Evolutionary conservation across 2,797 vertebrate genomes (phyloP).

Genomic region (Sebastes variabilis): DNA sequence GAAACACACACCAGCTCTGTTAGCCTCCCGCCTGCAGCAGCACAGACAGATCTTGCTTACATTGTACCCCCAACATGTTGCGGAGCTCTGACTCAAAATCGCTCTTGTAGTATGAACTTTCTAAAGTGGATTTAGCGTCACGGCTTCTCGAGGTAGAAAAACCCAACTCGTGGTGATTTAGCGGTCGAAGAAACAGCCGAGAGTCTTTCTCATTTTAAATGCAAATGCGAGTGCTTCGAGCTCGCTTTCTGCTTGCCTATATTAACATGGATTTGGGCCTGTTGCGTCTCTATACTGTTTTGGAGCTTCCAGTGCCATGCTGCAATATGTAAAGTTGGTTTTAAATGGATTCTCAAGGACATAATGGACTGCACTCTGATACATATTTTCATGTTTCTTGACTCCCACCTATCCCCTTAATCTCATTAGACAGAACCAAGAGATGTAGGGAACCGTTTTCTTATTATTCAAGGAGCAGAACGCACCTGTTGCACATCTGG

Average conservation of each 20-base stretch:
- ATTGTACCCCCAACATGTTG: slow-evolving; percentile 39
- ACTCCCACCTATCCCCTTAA: slow-evolving; percentile 19
- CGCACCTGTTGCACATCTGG: slow-evolving; percentile 43
- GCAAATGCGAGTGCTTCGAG: slow-evolving; percentile 18
- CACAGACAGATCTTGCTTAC: slow-evolving; percentile 40
- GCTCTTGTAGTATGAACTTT: slow-evolving; percentile 18
- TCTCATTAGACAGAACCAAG: slow-evolving; percentile 28
- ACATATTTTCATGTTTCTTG: slow-evolving; percentile 18
- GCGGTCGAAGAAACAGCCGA: slow-evolving; percentile 1
- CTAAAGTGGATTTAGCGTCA: slow-evolving; percentile 44
- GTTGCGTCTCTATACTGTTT: not conserved
- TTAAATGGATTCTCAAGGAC: slow-evolving; percentile 33
- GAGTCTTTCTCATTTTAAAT: slow-evolving; percentile 35
- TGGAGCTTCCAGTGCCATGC: not conserved
- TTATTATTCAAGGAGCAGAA: slow-evolving; percentile 42
- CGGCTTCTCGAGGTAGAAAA: slow-evolving; percentile 13
- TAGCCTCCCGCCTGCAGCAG: slow-evolving; percentile 24
- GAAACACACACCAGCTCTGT: slow-evolving; percentile 41
- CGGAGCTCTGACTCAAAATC: slow-evolving; percentile 6
- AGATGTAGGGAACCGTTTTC: slow-evolving; percentile 6
- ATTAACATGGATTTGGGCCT: not conserved
- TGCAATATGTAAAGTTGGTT: slow-evolving; percentile 25
- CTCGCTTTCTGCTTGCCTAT: slow-evolving; percentile 1
- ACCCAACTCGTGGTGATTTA: slow-evolving; percentile 27
- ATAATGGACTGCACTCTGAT: slow-evolving; percentile 4